These are phyloP conservation scores for Fistularia commersonii DNA, from an alignment of 2,797 vertebrate species.

Conservation along the genomic window DNA sequence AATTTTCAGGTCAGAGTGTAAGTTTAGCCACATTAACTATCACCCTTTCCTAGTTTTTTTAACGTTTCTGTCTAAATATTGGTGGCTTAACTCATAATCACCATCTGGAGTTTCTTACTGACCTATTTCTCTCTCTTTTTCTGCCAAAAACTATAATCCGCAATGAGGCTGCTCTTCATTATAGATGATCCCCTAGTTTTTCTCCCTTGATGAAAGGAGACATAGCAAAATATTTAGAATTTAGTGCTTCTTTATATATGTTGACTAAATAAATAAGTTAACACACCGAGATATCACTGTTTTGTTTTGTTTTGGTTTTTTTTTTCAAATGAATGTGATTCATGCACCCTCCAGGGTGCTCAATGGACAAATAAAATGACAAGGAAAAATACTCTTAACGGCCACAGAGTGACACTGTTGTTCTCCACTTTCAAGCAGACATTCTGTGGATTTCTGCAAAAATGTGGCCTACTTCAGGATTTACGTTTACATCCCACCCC, in stretches of 20 bases:
- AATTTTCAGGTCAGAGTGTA: background rate
- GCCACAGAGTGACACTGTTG: constrained; percentile 58
- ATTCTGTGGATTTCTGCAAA: too few relatives aligned
- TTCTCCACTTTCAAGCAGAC: constrained; percentile 4
- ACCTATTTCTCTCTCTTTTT: too few relatives aligned
- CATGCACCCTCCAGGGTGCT: too few relatives aligned
- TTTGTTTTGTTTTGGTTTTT: background rate
- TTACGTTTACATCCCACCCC: too few relatives aligned
- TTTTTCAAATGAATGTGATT: background rate
- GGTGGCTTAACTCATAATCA: too few relatives aligned
- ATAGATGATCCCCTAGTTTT: constrained; percentile 24
- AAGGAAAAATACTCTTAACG: background rate
- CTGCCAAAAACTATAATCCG: constrained; percentile 30
- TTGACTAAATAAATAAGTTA: too few relatives aligned
- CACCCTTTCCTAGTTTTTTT: background rate
- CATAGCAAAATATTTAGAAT: too few relatives aligned
- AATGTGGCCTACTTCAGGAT: too few relatives aligned
- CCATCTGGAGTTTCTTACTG: too few relatives aligned
- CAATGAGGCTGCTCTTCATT: constrained; percentile 34
- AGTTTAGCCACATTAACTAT: background rate
- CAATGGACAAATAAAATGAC: background rate
- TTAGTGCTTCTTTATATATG: too few relatives aligned
- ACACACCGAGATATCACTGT: too few relatives aligned
- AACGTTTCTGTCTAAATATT: too few relatives aligned
- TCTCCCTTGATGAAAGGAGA: background rate